Percentiles rank a stretch among this genome's conserved stretches.
phyloP scores from a whole-genome alignment of 2,797 vertebrate genomes.

The Thamnophis elegans region DNA sequence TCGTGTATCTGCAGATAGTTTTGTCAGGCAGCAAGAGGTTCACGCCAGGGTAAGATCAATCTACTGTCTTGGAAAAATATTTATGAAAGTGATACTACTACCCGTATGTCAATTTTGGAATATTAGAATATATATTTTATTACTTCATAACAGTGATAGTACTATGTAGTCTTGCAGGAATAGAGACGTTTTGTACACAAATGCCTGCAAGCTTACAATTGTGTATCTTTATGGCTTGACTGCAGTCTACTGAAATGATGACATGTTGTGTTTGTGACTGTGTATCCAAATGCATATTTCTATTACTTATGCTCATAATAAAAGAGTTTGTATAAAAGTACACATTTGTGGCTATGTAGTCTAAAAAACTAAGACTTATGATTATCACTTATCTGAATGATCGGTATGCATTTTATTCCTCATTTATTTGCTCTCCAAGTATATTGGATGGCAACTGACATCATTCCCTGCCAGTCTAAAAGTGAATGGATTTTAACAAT shows the following conservation, averaged over 20 bases:
- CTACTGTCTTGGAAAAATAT: neutral
- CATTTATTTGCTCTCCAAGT: neutral
- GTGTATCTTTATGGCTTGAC: neutral
- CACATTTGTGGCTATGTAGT: neutral
- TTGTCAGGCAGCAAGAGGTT: conserved; percentile 89
- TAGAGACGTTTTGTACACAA: neutral
- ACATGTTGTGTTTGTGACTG: neutral
- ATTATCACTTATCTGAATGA: neutral
- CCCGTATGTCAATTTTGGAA: neutral
- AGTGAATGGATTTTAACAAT: neutral
- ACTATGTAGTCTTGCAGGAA: neutral
- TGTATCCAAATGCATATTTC: neutral
- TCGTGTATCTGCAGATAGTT: conserved; percentile 91
- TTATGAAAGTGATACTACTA: neutral
- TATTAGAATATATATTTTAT: neutral
- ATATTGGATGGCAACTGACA: neutral
- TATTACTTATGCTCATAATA: neutral
- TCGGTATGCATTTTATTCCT: neutral
- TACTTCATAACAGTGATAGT: neutral
- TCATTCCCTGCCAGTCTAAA: neutral
- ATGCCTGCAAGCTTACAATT: neutral
- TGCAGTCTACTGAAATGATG: neutral
- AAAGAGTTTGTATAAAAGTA: neutral
- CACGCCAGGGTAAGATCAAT: conserved; percentile 84
- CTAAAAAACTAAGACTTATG: neutral